Percentiles rank a stretch among this genome's conserved stretches.
Conservation (phyloP, 2,888 invertebrate genomes). For the Hirudinaria manillensis region DNA sequence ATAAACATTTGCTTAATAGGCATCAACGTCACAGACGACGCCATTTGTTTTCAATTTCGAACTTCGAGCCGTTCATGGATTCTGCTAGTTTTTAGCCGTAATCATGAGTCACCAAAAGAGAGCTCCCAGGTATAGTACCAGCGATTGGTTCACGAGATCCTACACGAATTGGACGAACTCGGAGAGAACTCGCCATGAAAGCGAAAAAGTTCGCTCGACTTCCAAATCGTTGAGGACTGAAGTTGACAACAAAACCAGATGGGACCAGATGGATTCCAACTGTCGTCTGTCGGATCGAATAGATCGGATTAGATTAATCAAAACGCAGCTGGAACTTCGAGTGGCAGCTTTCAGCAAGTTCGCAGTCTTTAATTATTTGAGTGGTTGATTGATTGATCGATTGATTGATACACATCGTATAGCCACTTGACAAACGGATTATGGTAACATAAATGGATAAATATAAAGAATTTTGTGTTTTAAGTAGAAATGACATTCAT, state of each 20-base stretch:
- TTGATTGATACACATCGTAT: no score
- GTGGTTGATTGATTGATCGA: no score
- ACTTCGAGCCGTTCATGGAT: no score
- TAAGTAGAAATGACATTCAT: no score
- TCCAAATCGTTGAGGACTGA: constrained; percentile 52
- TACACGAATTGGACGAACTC: constrained; percentile 54
- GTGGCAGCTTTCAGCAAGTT: constrained; percentile 43
- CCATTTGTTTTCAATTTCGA: no score
- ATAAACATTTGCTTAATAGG: no score
- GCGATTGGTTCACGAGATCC: constrained; percentile 54
- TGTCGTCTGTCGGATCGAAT: constrained; percentile 52
- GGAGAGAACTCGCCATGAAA: constrained; percentile 51
- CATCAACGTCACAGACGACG: no score
- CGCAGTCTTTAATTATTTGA: background rate
- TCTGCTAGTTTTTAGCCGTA: background rate
- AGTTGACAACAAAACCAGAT: constrained; percentile 55
- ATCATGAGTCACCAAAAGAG: constrained; percentile 25
- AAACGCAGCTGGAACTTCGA: constrained; percentile 50
- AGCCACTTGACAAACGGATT: no score
- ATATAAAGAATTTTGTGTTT: no score
- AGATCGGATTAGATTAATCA: constrained; percentile 49
- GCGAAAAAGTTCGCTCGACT: constrained; percentile 52
- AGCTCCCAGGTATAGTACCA: constrained; percentile 22
- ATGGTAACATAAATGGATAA: no score
- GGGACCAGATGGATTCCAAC: constrained; percentile 55